Evolutionary conservation across 2,797 vertebrate genomes (phyloP), one percentile per base, ranked within the genome.

Genomic region (Bradypus variegatus): DNA sequence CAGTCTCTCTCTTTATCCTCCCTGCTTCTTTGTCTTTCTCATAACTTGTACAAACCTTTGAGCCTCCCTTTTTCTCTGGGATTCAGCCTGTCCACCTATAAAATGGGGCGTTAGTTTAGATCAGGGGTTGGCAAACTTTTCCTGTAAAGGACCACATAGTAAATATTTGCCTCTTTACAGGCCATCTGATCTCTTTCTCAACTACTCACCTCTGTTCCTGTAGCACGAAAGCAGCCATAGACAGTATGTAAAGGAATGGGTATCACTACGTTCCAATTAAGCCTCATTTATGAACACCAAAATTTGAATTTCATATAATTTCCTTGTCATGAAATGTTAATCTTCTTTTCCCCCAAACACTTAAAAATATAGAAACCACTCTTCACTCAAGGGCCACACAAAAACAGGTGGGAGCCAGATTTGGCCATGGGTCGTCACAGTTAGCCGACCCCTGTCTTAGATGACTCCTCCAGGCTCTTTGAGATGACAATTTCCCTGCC

Each of bases 191-290:
- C 48, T 58, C 38, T 38, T 45, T 60, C 69, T 50, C 87, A 16
- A 6, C 16, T 1, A 8, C 62, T 21, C 64, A 14, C 2, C 45
- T 27, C 12, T 3, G 62, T 38, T 33, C 0, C 25, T 1, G 6
- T 2, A 3, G 60, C 0, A 2, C 3, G 3, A 65, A 16, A 60
- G 78, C 45, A 8, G 45, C 38, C 85, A 11, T 27, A 8, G 73
- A 16, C 9, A 0, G 41, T 33, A 29, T 0, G 1, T 6, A 5
- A 27, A 45, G 0, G 1, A n/a, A 10, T 1, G 19, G 8, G 19
- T 8, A 5, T 10, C 64, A 53, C 62, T 16, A 4, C 0, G 0
- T 2, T 25, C 85, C 60, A 18, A 0, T 2, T 31, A 60, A 7
- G 15, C 64, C 27, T 23, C 48, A 36, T 78, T 60, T 38, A 33